These are phyloP conservation scores for Pseudomyrmex cubaensis DNA, from an alignment of 1,140 invertebrate genomes.

Conservation along the genomic window DNA sequence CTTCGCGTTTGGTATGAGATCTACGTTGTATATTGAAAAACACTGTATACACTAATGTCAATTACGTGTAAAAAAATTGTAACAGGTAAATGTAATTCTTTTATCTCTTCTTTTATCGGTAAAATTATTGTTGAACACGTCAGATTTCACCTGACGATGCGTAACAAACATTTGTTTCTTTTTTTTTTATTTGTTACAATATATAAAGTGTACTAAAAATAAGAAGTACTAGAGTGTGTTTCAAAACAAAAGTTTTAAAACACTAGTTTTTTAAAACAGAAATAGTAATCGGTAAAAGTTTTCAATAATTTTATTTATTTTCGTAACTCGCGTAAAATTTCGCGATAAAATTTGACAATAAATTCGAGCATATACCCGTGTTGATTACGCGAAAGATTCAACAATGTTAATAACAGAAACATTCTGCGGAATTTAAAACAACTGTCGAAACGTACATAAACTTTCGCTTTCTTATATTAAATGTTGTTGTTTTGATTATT, in stretches of 20 bases:
- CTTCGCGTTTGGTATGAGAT: constrained; percentile 52
- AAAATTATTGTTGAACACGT: too few species aligned
- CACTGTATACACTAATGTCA: neutral
- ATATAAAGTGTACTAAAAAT: constrained; percentile 7
- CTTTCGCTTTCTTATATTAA: constrained; percentile 8
- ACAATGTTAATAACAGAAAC: too few species aligned
- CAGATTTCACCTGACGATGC: neutral
- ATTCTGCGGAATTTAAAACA: neutral
- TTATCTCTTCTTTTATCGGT: neutral
- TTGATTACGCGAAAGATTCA: too few species aligned
- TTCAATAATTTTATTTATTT: constrained; percentile 12
- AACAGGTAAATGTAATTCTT: constrained; percentile 35
- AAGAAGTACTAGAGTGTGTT: neutral
- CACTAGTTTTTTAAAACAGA: neutral
- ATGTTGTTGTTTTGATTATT: constrained; percentile 45
- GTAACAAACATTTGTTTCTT: constrained; percentile 9
- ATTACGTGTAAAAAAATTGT: constrained; percentile 25
- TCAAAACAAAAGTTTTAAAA: too few species aligned
- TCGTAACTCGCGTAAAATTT: constrained; percentile 16
- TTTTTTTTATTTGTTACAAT: neutral
- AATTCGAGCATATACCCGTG: too few species aligned
- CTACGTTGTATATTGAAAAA: neutral
- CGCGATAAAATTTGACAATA: neutral
- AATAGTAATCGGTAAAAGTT: neutral
- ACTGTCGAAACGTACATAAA: too few species aligned